A percentile compares a stretch with the other conserved stretches of the same genome.
Evolutionary conservation across 2,113 vertebrate genomes (phyloP).

Genomic region (Macrotus californicus): DNA sequence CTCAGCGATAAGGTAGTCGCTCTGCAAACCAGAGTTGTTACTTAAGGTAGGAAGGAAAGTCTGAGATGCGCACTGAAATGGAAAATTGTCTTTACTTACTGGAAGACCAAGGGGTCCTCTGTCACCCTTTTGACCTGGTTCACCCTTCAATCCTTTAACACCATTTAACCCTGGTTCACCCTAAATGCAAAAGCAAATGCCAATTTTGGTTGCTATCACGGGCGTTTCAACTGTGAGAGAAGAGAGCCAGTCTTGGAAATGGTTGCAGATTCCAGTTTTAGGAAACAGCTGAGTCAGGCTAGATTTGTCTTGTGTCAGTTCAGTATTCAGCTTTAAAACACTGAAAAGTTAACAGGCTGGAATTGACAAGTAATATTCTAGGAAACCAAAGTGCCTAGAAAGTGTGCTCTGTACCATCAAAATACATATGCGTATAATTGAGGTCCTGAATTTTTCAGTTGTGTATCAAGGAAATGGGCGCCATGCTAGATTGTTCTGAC

Average conservation of each 20-base stretch:
- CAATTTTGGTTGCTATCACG: slow-evolving; percentile 80
- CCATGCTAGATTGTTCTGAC: not conserved
- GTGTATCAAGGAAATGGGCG: not conserved
- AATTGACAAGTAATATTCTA: not conserved
- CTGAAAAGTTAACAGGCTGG: not conserved
- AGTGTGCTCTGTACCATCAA: not conserved
- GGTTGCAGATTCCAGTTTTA: slow-evolving; percentile 80
- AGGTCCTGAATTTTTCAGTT: not conserved
- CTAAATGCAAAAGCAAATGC: slow-evolving; percentile 88
- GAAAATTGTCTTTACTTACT: slow-evolving; percentile 91
- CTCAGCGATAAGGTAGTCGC: not conserved
- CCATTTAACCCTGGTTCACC: slow-evolving; percentile 97
- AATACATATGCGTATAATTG: not conserved
- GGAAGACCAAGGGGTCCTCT: slow-evolving; percentile 98
- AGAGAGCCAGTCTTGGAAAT: slow-evolving; percentile 75
- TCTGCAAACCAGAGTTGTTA: slow-evolving; percentile 76
- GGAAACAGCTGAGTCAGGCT: slow-evolving; percentile 56
- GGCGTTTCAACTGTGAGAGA: slow-evolving; percentile 78
- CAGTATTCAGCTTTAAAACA: not conserved
- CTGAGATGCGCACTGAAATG: slow-evolving; percentile 78
- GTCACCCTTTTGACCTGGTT: slow-evolving; percentile 98
- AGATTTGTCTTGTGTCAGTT: not conserved
- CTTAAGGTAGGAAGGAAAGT: slow-evolving; percentile 74
- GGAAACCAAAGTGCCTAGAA: not conserved
- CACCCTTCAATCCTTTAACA: slow-evolving; percentile 95